Percentiles rank a stretch among this genome's conserved stretches.
Evolutionary conservation across 2,113 vertebrate species (phyloP).

Genomic region (Acinonyx jubatus): DNA sequence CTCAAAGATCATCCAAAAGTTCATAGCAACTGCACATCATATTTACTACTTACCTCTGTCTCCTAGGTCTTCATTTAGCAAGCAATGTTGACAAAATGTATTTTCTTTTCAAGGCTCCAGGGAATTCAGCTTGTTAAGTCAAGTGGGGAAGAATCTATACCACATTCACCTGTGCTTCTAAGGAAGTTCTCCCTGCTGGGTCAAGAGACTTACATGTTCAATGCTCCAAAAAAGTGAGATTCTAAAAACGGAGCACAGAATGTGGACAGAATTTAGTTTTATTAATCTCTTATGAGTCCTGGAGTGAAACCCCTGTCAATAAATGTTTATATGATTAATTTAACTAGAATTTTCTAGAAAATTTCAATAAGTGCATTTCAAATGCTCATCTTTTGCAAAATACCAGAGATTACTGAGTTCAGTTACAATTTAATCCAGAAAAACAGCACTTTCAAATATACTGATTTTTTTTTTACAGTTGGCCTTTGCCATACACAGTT

Average conservation of each 20-base stretch:
- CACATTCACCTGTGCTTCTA: not conserved
- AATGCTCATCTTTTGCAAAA: not conserved
- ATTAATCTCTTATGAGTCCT: not conserved
- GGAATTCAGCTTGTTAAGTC: not conserved
- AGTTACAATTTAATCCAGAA: not conserved
- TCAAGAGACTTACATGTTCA: not conserved
- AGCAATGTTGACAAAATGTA: not conserved
- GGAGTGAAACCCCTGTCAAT: not conserved
- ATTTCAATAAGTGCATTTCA: not conserved
- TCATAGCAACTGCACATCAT: not conserved
- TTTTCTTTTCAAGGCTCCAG: not conserved
- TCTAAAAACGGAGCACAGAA: not conserved
- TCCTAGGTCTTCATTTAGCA: not conserved
- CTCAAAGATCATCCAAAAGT: not conserved
- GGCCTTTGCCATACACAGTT: not conserved
- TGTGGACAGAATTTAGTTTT: not conserved
- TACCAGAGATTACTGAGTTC: not conserved
- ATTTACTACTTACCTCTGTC: not conserved
- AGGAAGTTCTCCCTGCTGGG: not conserved
- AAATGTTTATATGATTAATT: not conserved
- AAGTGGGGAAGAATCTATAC: not conserved
- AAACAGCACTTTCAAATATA: not conserved
- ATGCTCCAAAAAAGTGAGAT: not conserved
- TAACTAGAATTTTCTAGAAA: constrained; percentile 24
- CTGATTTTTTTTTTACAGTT: not conserved